Evolutionary conservation across 2,797 vertebrate species (phyloP).

Genomic region (Xyrichtys novacula): DNA sequence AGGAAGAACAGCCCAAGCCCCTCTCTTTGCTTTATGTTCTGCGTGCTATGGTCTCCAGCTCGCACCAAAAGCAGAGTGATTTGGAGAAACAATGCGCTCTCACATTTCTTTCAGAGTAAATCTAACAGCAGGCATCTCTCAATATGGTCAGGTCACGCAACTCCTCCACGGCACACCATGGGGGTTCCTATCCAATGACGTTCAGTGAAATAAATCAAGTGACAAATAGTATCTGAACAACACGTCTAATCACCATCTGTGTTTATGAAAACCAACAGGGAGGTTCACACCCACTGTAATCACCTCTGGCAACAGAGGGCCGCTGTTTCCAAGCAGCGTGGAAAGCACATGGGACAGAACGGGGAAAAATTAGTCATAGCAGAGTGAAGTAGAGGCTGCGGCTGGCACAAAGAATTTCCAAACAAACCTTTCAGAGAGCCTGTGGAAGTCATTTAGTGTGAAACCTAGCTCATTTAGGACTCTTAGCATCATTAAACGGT

Average conservation of each 20-base stretch:
- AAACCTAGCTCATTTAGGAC: conserved; percentile 9
- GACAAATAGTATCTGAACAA: conserved; percentile 20
- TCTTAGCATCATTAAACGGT: neutral
- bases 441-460: neutral
- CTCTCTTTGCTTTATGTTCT: neutral
- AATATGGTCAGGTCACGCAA: neutral
- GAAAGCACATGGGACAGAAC: conserved; percentile 42
- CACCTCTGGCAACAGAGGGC: conserved; percentile 34
- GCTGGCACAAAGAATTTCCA: conserved; percentile 3
- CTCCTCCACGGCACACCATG: neutral
- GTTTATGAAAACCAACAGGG: conserved; percentile 37
- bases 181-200: neutral
- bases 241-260: conserved; percentile 44
- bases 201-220: neutral
- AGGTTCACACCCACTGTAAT: conserved; percentile 51
- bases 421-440: conserved; percentile 8
- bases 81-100: neutral
- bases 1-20: neutral
- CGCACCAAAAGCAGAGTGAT: neutral
- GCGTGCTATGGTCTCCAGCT: conserved; percentile 13
- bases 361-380: conserved; percentile 52
- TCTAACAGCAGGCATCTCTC: neutral
- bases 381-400: neutral
- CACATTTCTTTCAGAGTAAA: neutral
- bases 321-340: conserved; percentile 41